Base-by-base conservation (phyloP, 2,888 invertebrate species). In the Petrolisthes manimaculis region DNA sequence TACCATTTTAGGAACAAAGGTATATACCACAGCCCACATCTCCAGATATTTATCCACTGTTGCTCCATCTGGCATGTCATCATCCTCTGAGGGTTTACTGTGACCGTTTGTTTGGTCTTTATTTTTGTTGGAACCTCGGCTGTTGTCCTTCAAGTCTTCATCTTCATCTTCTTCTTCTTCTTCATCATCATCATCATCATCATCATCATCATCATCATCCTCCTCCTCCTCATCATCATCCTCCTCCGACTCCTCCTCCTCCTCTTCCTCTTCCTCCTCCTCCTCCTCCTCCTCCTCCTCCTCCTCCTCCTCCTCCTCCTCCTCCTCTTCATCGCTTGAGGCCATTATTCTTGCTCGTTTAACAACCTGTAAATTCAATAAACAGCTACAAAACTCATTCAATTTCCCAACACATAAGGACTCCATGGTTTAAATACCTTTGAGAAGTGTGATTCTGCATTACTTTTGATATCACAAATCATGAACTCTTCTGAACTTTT, bases 1-100 rank as follows among this genome's bases (percentile, higher is more conserved):
- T 71, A 89, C 89, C 89, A 89, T 87, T 83, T 83, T 87, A 3
- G 86, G 86, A 14, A 87, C 51, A 54, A 55, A 77, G 0, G 89
- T 81, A 53, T 87, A 89, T 51, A 89, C 84, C 14, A 24, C 54
- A 18, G 24, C 87, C 61, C 84, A 87, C 74, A 85, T 86, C 12
- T 86, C 77, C 1, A 89, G 14, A 61, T 78, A 89, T 12, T 87
- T 85, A 0, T 89, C 85, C 4, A 89, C 83, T 3, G 54, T 86
- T 6, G 83, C 85, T 12, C 82, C 87, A 21, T 82, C 82, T 24
- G 77, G 82, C 67, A 51, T 67, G 21, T 56, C 56, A 37, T 24
- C 24, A 0, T 21, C 53, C 24, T 88, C 84, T 6, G n/a, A 37
- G 0, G 83, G 37, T n/a, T 61, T 78, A 67, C 56, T 51, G n/a